A percentile compares a stretch with the other conserved stretches of the same genome.
Evolutionary conservation across 1,140 invertebrate genomes (phyloP).

Genomic region (Halesus radiatus): DNA sequence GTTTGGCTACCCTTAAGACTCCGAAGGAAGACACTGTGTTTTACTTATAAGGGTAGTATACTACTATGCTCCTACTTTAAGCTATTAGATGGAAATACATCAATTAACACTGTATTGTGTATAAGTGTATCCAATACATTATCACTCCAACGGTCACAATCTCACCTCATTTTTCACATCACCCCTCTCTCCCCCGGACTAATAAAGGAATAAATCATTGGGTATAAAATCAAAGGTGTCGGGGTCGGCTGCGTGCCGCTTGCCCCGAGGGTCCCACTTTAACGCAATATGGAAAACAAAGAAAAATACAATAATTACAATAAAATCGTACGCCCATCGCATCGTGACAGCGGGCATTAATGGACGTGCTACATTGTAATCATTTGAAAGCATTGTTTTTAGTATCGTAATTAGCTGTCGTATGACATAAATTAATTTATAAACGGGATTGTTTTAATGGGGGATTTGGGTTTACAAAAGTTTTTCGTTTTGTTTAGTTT

Average conservation of each 20-base stretch:
- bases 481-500: no score
- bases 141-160: not conserved
- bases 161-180: slow-evolving; percentile 6
- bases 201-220: slow-evolving; percentile 45
- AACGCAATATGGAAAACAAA: slow-evolving; percentile 40
- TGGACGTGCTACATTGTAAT: slow-evolving; percentile 24
- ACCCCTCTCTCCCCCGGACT: not conserved
- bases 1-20: no score
- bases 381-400: slow-evolving; percentile 32
- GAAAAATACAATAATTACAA: slow-evolving; percentile 46
- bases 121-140: not conserved
- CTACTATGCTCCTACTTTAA: no score
- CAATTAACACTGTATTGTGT: no score
- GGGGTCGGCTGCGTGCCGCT: slow-evolving; percentile 26
- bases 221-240: slow-evolving; percentile 45
- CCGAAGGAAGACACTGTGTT: no score
- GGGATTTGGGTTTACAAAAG: no score
- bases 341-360: not conserved
- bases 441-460: no score
- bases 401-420: slow-evolving; percentile 18
- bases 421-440: not conserved
- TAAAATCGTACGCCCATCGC: slow-evolving; percentile 26
- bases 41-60: no score
- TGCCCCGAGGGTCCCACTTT: slow-evolving; percentile 1
- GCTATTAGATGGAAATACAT: no score